Base-by-base conservation (phyloP, 2,797 vertebrate genomes). In the Chelon auratus region DNA sequence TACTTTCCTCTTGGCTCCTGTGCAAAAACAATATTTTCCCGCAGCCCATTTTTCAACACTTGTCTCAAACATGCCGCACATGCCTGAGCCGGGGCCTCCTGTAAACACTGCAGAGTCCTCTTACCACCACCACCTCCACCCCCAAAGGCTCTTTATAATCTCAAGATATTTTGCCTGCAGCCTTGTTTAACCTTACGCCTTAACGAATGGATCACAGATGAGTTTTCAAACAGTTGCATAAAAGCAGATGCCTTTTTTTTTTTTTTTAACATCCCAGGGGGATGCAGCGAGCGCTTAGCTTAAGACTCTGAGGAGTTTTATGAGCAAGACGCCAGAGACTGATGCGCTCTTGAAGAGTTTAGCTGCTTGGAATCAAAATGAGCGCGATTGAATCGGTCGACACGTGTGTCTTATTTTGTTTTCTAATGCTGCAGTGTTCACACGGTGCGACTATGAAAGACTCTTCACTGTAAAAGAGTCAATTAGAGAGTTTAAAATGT, bases 11-110 rank as follows among this genome's bases (percentile, higher is more conserved):
- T 86, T 88, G 86, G 86, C 88, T 73, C 59, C 65, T 6, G 45
- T 45, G 63, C 77, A 77, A 81, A 83, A 78, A 81, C 71, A 89
- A 88, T 82, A 82, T 90, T 83, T 82, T 84, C 59, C 67, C 9
- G 26, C 78, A 56, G 65, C 60, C 56, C 67, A 57, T 80, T 80
- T 84, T 85, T 83, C 78, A 87, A 30, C 77, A 62, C 73, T 82
- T 9, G 62, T 53, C 60, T 72, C 57, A 18, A 67, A 72, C 62
- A 37, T 5, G 17, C 39, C 12, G 66, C 14, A 4, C 17, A 5
- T 68, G 75, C 75, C 13, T 2, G 36, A 78, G 59, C 53, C 0
- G 24, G 47, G 57, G 61, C 37, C 60, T 59, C 55, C 43, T 62
- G 77, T 81, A 78, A 87, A 83, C 77, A 73, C 62, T 0, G 52